Evolutionary conservation across 2,113 vertebrate genomes (phyloP).

Genomic region (Terrapene triunguis): DNA sequence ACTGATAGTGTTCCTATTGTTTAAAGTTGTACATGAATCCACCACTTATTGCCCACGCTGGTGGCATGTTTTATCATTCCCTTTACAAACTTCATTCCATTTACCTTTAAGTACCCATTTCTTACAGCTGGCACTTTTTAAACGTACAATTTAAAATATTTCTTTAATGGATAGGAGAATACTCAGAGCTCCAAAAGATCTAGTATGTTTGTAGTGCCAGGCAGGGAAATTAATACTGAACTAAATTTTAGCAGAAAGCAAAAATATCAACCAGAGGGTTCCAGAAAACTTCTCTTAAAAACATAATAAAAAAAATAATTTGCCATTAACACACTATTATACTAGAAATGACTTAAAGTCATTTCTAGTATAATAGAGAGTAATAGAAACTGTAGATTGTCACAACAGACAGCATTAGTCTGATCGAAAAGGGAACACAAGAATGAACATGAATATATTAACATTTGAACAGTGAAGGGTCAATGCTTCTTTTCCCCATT

Average conservation of each 20-base stretch:
- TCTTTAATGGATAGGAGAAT: neutral
- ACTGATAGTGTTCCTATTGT: neutral
- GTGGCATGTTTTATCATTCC: neutral
- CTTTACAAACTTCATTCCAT: neutral
- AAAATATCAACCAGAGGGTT: neutral
- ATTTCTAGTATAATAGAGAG: neutral
- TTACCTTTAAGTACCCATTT: neutral
- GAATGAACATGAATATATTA: slow-evolving; percentile 14
- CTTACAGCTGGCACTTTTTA: neutral
- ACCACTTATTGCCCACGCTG: neutral
- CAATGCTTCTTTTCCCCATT: neutral
- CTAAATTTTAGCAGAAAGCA: neutral
- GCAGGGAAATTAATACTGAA: neutral
- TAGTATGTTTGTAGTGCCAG: neutral
- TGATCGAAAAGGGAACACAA: neutral
- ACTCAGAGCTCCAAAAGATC: neutral
- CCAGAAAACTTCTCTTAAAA: neutral
- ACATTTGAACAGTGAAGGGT: neutral
- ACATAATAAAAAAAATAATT: neutral
- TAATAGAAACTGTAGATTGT: neutral
- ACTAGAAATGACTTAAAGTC: neutral
- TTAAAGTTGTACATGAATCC: neutral
- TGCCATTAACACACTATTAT: neutral
- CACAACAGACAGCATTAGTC: neutral
- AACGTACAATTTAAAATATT: neutral